phyloP scores from a whole-genome alignment of 2,888 invertebrate genomes.

The Diogma glabrata region DNA sequence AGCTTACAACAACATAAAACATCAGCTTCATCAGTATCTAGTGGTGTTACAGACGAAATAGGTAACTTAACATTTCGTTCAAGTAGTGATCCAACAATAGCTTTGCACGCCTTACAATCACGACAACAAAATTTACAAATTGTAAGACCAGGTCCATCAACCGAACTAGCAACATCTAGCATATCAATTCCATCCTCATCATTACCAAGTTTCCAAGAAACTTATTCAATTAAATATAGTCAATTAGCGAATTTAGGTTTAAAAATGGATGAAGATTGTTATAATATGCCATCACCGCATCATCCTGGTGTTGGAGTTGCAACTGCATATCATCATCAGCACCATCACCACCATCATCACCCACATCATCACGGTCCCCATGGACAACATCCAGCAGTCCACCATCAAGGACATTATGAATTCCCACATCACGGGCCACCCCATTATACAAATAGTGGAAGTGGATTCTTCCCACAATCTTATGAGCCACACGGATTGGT shows the following conservation, averaged over 20 bases:
- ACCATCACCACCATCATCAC: slow-evolving; percentile 38
- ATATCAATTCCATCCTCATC: slow-evolving; percentile 42
- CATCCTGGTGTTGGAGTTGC: slow-evolving; percentile 17
- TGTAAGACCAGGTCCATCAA: slow-evolving; percentile 20
- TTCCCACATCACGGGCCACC: slow-evolving; percentile 37
- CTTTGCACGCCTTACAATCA: slow-evolving; percentile 28
- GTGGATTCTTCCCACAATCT: slow-evolving; percentile 20
- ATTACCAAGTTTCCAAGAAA: slow-evolving; percentile 80
- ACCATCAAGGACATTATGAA: slow-evolving; percentile 32
- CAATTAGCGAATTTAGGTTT: slow-evolving; percentile 52
- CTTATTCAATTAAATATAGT: slow-evolving; percentile 66
- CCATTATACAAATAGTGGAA: slow-evolving; percentile 28
- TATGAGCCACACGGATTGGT: slow-evolving; percentile 27
- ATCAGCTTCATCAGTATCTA: slow-evolving; percentile 20
- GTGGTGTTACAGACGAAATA: slow-evolving; percentile 23
- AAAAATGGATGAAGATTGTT: slow-evolving; percentile 81
- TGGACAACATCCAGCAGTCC: slow-evolving; percentile 40
- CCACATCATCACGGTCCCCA: slow-evolving; percentile 37
- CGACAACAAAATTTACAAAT: slow-evolving; percentile 14
- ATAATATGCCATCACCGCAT: slow-evolving; percentile 44
- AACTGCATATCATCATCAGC: slow-evolving; percentile 28
- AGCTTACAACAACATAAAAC: slow-evolving; percentile 22
- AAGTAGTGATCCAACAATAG: slow-evolving; percentile 35
- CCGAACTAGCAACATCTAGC: slow-evolving; percentile 24
- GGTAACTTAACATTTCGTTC: slow-evolving; percentile 31